Percentiles rank a stretch among this genome's conserved stretches.
These are phyloP conservation scores for Marcusenius ussheri DNA, from an alignment of 2,113 vertebrate genomes.

Conservation along the genomic window DNA sequence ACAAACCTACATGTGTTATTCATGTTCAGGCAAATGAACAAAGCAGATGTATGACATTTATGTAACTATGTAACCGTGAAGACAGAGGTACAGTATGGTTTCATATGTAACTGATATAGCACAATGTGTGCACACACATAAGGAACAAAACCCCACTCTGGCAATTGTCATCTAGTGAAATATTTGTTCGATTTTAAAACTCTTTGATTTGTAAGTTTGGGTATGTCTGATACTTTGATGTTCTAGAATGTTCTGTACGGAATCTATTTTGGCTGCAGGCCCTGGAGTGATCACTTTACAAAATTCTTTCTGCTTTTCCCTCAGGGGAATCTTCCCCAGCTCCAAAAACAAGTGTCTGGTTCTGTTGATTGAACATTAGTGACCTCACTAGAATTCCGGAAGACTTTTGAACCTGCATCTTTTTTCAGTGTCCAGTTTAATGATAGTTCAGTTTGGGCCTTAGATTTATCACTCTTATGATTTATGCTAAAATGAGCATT, in stretches of 20 bases:
- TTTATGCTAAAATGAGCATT: not conserved
- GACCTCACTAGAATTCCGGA: not conserved
- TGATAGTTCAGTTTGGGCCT: not conserved
- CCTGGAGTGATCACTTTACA: not conserved
- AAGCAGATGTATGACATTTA: not conserved
- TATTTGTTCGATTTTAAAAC: not conserved
- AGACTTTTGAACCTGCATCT: not conserved
- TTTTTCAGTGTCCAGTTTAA: not conserved
- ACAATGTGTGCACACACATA: not conserved
- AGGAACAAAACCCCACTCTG: not conserved
- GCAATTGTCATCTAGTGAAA: not conserved
- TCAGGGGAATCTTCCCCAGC: not conserved
- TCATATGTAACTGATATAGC: not conserved
- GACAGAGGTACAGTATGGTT: not conserved
- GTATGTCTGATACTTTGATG: not conserved
- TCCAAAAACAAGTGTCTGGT: not conserved
- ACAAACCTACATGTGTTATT: not conserved
- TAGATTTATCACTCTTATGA: not conserved
- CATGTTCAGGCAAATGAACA: not conserved
- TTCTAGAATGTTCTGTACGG: not conserved
- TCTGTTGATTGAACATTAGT: not conserved
- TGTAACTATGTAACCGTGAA: not conserved
- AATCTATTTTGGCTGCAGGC: not conserved
- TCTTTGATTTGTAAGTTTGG: not conserved
- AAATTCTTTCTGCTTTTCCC: not conserved